These are phyloP conservation scores for Acanthosepion esculentum DNA, from an alignment of 2,888 invertebrate genomes.

Conservation along the genomic window DNA sequence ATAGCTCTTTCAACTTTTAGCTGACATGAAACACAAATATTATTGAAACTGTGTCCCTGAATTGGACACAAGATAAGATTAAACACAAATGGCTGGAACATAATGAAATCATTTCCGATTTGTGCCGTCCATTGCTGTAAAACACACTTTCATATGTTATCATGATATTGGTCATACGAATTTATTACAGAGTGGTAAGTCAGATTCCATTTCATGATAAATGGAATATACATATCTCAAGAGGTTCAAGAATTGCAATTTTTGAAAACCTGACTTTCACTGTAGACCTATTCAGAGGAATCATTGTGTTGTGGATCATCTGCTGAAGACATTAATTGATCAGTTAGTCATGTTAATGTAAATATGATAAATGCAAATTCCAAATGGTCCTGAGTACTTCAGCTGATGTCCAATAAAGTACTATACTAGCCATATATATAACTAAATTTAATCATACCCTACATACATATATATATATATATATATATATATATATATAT, in stretches of 20 bases:
- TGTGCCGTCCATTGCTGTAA: not conserved
- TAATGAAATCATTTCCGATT: slow-evolving; percentile 21
- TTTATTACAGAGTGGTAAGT: not conserved
- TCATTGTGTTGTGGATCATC: not conserved
- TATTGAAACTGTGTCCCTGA: not conserved
- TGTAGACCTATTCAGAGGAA: not conserved
- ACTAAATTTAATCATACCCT: no score
- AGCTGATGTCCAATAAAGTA: not conserved
- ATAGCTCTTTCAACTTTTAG: not conserved
- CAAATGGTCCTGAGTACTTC: not conserved
- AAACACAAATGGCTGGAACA: not conserved
- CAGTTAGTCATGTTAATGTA: not conserved
- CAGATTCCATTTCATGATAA: not conserved
- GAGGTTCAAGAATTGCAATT: not conserved
- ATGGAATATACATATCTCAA: not conserved
- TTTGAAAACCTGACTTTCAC: not conserved
- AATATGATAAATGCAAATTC: not conserved
- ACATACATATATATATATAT: no score
- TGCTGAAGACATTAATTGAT: not conserved
- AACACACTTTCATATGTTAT: slow-evolving; percentile 8
- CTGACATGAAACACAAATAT: not conserved
- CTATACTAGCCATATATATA: no score
- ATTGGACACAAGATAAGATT: slow-evolving; percentile 13
- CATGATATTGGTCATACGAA: not conserved
- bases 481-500: no score